These are phyloP conservation scores for Epinephelus fuscoguttatus DNA, from an alignment of 2,113 vertebrate genomes.

Conservation along the genomic window DNA sequence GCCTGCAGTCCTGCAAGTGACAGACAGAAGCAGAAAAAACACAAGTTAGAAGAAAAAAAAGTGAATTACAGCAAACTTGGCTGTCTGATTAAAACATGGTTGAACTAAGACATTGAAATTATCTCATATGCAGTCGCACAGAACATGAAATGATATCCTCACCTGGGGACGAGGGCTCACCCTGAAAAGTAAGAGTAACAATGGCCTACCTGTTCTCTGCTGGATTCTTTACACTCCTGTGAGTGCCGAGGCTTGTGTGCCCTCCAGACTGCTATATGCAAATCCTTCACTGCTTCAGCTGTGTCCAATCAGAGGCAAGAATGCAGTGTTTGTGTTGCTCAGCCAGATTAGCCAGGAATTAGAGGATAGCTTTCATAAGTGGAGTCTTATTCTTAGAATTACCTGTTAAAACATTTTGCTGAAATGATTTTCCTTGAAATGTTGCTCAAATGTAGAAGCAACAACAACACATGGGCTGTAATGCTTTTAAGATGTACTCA, in stretches of 20 bases:
- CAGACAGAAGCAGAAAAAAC: background rate
- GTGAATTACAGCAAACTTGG: background rate
- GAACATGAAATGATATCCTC: background rate
- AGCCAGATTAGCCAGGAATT: background rate
- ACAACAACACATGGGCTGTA: background rate
- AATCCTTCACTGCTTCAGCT: conserved; percentile 35
- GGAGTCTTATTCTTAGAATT: background rate
- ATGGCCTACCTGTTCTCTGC: conserved; percentile 39
- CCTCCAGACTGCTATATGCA: conserved; percentile 70
- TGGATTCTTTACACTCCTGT: conserved; percentile 44
- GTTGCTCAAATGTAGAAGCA: background rate
- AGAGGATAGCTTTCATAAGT: background rate
- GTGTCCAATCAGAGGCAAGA: conserved; percentile 62
- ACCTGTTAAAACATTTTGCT: background rate
- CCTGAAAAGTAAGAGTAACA: conserved; percentile 4
- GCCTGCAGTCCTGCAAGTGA: conserved; percentile 5
- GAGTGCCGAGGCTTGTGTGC: conserved; percentile 38
- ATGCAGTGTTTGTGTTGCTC: background rate
- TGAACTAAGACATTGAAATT: background rate
- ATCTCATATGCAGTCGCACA: background rate
- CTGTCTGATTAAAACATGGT: background rate
- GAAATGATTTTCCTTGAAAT: background rate
- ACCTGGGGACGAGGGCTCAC: background rate
- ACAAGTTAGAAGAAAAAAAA: no score
- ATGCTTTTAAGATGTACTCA: background rate